Evolutionary conservation across 2,113 vertebrate species (phyloP), one percentile per base, ranked within the genome.

Genomic region (Hypomesus transpacificus): DNA sequence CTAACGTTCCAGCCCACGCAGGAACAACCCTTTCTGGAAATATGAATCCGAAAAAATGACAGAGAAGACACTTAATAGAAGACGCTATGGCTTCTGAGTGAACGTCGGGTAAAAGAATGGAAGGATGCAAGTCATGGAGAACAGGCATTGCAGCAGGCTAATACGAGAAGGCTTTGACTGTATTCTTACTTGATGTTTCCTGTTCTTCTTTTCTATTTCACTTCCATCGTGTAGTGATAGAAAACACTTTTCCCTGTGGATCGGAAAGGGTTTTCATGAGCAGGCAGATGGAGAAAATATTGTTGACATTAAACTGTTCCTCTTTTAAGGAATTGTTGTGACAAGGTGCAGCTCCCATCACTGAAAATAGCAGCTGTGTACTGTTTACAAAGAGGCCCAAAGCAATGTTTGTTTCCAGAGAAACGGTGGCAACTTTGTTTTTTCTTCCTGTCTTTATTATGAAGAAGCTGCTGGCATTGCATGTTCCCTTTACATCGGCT

Each of bases 251-350:
- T 90, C 88, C 88, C 75, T 71, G 87, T 85, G 89, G 84, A 90
- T 85, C 78, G 77, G 82, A 46, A 57, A 80, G 88, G 84, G 85
- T 89, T 78, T 90, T 88, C 75, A 84, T 88, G 85, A 86, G 85
- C 77, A 91, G 87, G 87, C 89, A 91, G 87, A 90, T 88, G 87
- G 90, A 91, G 89, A 89, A 89, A 90, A 88, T 89, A 90, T 85
- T 90, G 89, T 90, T 92, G 92, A 93, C 90, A 92, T 90, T 92
- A 91, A 92, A 92, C 90, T 91, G 89, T 90, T 91, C 85, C 87
- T 91, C 89, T 90, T 91, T 90, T 88, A 90, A 89, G 88, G 87
- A 90, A 90, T 85, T 91, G 88, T 89, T 91, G 87, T 92, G 90
- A 92, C 89, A 92, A 91, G 91, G 90, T 91, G 91, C 87, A 89